phyloP scores from a whole-genome alignment of 2,888 invertebrate genomes.

The Crossocerus cetratus region DNA sequence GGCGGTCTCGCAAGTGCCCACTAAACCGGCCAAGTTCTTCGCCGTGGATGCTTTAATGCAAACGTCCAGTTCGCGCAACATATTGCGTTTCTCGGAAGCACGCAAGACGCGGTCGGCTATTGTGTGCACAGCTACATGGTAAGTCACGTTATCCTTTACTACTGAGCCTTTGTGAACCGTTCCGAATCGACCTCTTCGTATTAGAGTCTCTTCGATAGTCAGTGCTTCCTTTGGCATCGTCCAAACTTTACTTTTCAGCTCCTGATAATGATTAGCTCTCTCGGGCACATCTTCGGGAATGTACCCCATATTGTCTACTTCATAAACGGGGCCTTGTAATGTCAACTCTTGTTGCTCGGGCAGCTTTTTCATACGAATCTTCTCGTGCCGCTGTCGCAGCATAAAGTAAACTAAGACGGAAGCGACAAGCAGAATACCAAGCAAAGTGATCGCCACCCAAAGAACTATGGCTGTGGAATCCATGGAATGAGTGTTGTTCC shows the following conservation, averaged over 20 bases:
- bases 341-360: constrained; percentile 84
- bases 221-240: constrained; percentile 85
- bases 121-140: constrained; percentile 82
- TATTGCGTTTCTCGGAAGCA: constrained; percentile 78
- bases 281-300: constrained; percentile 84
- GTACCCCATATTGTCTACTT: constrained; percentile 89
- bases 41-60: constrained; percentile 85
- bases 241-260: constrained; percentile 87
- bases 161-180: constrained; percentile 86
- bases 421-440: constrained; percentile 82
- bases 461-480: constrained; percentile 73
- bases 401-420: constrained; percentile 82
- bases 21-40: constrained; percentile 84
- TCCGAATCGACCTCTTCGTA: constrained; percentile 88
- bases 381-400: constrained; percentile 76
- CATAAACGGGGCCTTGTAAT: constrained; percentile 87
- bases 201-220: constrained; percentile 84
- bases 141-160: constrained; percentile 80
- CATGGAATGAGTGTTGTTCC: constrained; percentile 11
- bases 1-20: constrained; percentile 88
- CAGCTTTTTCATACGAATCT: constrained; percentile 78
- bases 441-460: constrained; percentile 85
- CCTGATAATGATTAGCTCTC: constrained; percentile 84
- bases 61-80: constrained; percentile 85
- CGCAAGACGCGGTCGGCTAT: constrained; percentile 81